Conservation (phyloP, 2,888 invertebrate genomes). For the Empis livida region DNA sequence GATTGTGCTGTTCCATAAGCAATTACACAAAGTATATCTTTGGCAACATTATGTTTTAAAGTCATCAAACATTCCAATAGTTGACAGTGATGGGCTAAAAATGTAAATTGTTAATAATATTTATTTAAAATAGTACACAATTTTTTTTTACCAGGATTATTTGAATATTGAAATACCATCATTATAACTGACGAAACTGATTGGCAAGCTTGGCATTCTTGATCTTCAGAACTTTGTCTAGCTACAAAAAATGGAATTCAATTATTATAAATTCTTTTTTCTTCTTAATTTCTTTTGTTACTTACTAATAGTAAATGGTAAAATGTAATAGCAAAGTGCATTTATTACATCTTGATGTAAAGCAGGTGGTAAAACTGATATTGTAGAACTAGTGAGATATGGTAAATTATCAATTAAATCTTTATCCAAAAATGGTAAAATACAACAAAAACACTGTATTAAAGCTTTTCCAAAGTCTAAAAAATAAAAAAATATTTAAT, state of each 20-base stretch:
- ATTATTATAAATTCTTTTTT: background rate
- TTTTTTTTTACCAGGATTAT: slow-evolving; percentile 60
- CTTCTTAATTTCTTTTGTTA: slow-evolving; percentile 16
- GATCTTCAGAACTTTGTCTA: slow-evolving; percentile 54
- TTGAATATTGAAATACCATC: slow-evolving; percentile 95
- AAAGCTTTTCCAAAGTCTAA: slow-evolving; percentile 86
- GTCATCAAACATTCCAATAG: slow-evolving; percentile 93
- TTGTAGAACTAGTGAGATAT: slow-evolving; percentile 84
- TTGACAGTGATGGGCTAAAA: slow-evolving; percentile 86
- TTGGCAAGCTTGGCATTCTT: slow-evolving; percentile 68
- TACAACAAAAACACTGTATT: slow-evolving; percentile 84
- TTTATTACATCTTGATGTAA: slow-evolving; percentile 92
- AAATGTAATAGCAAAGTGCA: slow-evolving; percentile 84
- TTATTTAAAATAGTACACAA: background rate
- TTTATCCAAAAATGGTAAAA: slow-evolving; percentile 91
- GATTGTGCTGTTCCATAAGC: slow-evolving; percentile 93
- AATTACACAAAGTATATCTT: slow-evolving; percentile 88
- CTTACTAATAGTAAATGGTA: slow-evolving; percentile 91
- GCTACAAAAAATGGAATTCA: slow-evolving; percentile 37
- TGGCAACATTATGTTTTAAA: slow-evolving; percentile 76
- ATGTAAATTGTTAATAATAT: background rate
- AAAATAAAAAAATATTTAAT: slow-evolving; percentile 17
- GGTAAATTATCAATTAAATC: slow-evolving; percentile 93
- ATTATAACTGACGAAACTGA: slow-evolving; percentile 88
- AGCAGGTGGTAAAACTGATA: slow-evolving; percentile 79